Evolutionary conservation across 2,888 invertebrate species (phyloP), one percentile per base, ranked within the genome.

Genomic region (Tiphia femorata): DNA sequence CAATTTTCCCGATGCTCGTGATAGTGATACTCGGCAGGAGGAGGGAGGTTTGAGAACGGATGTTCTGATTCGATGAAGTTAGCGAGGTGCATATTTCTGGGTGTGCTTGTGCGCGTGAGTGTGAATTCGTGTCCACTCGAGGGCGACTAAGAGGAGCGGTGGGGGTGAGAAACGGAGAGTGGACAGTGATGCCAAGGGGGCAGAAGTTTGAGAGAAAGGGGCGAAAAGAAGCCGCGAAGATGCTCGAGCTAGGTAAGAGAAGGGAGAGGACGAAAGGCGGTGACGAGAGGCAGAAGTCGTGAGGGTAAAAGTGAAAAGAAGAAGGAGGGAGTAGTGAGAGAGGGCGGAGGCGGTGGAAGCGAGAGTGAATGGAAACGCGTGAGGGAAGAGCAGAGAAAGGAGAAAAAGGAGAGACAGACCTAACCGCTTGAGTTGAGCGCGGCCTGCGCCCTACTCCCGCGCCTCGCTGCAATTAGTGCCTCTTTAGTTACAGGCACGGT

Each of bases 391-490:
- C 3, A 21, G 21, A 38, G 20, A 7, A 19, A n/a, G 23, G 12
- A 5, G 20, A 23, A 16, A 21, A 12, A 40, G 23, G 29, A n/a
- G 20, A 58, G 30, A 52, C 58, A 46, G 58, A 55, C 50, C 50
- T 58, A 63, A 69, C 63, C 63, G 69, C 72, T 72, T 67, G 63
- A 73, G 68, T 70, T 64, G 67, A 76, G 70, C 68, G 67, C 56
- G n/a, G 67, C 66, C 70, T 73, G 64, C 65, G 58, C 71, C 59
- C 58, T 60, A 49, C 56, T 71, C 64, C 56, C 59, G 65, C 64
- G 67, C 67, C 57, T 58, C 65, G 58, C 69, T 76, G 76, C 75
- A 78, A 78, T 78, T 78, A 78, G 76, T 69, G 68, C 67, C 72
- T 68, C 70, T 72, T 74, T 72, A 69, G 64, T 57, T 68, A 62